Evolutionary conservation across 2,113 vertebrate species (phyloP).

Genomic region (Eolophus roseicapilla): DNA sequence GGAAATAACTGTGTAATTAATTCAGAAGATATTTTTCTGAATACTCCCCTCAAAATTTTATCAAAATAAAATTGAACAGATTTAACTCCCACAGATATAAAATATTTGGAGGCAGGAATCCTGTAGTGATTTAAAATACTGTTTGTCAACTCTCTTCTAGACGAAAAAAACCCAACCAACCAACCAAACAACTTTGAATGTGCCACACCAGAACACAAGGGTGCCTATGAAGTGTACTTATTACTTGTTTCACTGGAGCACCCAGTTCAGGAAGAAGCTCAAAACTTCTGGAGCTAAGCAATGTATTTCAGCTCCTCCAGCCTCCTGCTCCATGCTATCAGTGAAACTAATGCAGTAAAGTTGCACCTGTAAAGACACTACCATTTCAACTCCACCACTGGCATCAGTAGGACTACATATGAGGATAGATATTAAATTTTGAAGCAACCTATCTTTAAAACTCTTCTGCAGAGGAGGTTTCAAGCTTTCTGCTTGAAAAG

Average conservation of each 20-base stretch:
- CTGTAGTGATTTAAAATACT: not conserved
- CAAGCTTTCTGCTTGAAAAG: not conserved
- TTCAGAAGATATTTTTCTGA: not conserved
- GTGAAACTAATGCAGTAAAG: not conserved
- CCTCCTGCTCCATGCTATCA: not conserved
- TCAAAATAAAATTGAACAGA: not conserved
- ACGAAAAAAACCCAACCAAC: not conserved
- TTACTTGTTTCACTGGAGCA: not conserved
- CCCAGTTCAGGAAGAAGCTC: not conserved
- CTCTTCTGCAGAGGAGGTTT: not conserved
- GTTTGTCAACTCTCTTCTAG: not conserved
- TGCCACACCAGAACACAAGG: not conserved
- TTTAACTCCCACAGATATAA: not conserved
- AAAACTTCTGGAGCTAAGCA: not conserved
- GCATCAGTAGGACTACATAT: fast-evolving
- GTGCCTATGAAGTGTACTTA: not conserved
- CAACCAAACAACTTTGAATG: not conserved
- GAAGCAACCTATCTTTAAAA: not conserved
- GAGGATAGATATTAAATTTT: not conserved
- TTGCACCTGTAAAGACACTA: not conserved
- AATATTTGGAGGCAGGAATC: not conserved
- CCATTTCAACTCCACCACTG: not conserved
- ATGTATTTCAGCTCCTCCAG: not conserved
- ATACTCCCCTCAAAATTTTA: not conserved
- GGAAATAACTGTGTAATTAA: not conserved